Percentiles rank a stretch among this genome's conserved stretches.
Conservation (phyloP, 2,888 invertebrate genomes). For the Nomada hirtipes region DNA sequence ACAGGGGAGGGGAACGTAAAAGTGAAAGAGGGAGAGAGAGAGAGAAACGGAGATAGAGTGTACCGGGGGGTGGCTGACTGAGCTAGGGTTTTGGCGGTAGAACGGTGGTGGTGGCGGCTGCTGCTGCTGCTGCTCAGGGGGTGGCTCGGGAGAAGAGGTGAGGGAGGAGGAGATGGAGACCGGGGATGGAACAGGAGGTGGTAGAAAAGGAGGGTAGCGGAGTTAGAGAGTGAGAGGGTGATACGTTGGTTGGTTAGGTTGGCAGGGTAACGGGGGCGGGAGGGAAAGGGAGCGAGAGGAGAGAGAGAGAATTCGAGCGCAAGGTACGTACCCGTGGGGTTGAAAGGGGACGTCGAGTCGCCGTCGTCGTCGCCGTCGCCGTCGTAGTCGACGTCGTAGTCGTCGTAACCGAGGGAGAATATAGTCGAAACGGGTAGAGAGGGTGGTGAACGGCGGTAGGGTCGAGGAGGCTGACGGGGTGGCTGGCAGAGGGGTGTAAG, state of each 20-base stretch:
- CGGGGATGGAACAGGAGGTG: slow-evolving; percentile 59
- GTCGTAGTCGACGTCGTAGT: slow-evolving; percentile 54
- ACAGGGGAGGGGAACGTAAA: slow-evolving; percentile 46
- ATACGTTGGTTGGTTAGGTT: slow-evolving; percentile 74
- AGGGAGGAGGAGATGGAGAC: slow-evolving; percentile 42
- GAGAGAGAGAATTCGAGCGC: slow-evolving; percentile 79
- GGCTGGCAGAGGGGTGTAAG: slow-evolving; percentile 77
- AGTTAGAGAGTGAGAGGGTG: slow-evolving; percentile 51
- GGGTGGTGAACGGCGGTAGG: slow-evolving; percentile 33
- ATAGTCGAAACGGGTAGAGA: slow-evolving; percentile 59
- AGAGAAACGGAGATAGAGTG: slow-evolving; percentile 63
- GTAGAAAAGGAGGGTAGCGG: slow-evolving; percentile 52
- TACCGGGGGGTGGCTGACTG: slow-evolving; percentile 75
- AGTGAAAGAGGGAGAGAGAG: slow-evolving; percentile 41
- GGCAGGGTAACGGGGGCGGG: slow-evolving; percentile 75
- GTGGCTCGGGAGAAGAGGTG: slow-evolving; percentile 62
- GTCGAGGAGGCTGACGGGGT: slow-evolving; percentile 25
- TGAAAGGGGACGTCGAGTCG: slow-evolving; percentile 76
- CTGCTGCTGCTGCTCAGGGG: slow-evolving; percentile 63
- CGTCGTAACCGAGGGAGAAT: slow-evolving; percentile 61
- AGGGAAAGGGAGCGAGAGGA: slow-evolving; percentile 54
- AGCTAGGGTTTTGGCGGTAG: slow-evolving; percentile 80
- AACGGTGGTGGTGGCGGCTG: slow-evolving; percentile 68
- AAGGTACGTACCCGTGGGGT: slow-evolving; percentile 81
- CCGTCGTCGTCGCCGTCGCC: slow-evolving; percentile 60